Evolutionary conservation across 23 tunicate species (phyloP), one percentile per base, ranked within the genome.

Genomic region (Aplidium turbinatum): DNA sequence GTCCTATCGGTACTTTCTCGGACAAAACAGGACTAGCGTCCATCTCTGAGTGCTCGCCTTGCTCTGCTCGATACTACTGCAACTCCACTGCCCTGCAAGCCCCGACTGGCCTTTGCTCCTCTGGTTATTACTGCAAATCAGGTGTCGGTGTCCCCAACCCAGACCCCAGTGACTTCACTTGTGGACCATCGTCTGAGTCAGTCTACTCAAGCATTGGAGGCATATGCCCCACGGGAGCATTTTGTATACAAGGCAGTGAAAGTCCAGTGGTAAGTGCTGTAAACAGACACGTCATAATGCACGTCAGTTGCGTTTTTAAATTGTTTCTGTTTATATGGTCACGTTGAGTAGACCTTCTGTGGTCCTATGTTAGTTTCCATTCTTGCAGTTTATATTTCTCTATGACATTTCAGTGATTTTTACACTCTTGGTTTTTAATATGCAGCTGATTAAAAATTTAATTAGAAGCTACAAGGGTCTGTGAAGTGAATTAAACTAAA

Each of bases 1-100:
- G 99, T 71, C 99, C 99, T 16, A 67, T 57, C 21, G 99, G 99
- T 11, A 82, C 99, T 2, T 94, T 76, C 56, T 77, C 82, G 7
- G 35, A 63, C 45, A 48, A 27, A 38, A 20, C 42, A 26, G 82
- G 65, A 1, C 51, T 65, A 9, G 28, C 56, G 2, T 20, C 47
- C 33, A 54, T 72, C 3, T 62, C 56, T 27, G 75, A 94, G 13
- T 94, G 99, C 47, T 29, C 35, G 6, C 78, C 86, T 16, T 94
- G 99, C 48, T 78, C 51, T 21, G 42, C 90, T n/a, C 75, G 90
- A 29, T 39, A 56, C 13, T 82, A 32, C 50, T 94, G 99, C 72
- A 70, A 87, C 69, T 82, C 58, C 16, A 82, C 90, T 4, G 90
- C 65, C n/a, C 46, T 32, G 18, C 73, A 75, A 1, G 18, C 78